Evolutionary conservation across 2,797 vertebrate genomes (phyloP), one percentile per base, ranked within the genome.

Genomic region (Galagoides demidoff): DNA sequence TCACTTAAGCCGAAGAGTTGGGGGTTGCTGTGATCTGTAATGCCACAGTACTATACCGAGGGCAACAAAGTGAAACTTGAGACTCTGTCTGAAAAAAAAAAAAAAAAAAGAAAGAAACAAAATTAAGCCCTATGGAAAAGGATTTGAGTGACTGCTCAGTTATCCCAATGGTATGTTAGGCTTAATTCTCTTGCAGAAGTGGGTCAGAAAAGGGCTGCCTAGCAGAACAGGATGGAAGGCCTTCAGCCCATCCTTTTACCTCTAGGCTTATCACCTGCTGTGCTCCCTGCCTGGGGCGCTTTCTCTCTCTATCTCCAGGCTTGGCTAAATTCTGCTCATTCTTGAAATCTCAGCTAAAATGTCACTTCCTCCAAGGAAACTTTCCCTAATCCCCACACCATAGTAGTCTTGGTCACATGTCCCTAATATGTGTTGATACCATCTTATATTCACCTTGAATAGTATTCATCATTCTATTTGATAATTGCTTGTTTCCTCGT

Each of bases 401-500:
- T 22, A 71, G 43, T 11, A 14, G 23, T 68, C 76, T 89, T 87
- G 34, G 57, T 77, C 76, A n/a, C 20, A 13, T 37, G 25, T 85
- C 7, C 61, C 68, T 83, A 8, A 64, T 43, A 20, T 16, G 0
- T 89, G 20, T 52, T 77, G n/a, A 71, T 81, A 61, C 37, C 22
- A 77, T 37, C 61, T 55, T 68, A 11, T 64, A 4, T 27, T 61
- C 61, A 79, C n/a, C 64, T 81, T 66, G 77, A 68, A 27, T 61
- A 82, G 29, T 49, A 66, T 81, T 92, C 74, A 81, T 70, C 73
- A 25, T 88, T 90, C 91, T 95, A 0, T 85, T 87, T 89, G 55
- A n/a, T 76, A 55, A 85, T 43, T 86, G 37, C 9, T 73, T 70
- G 0, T 95, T 93, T 87, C 68, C 77, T 88, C 31, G 25, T 85